Base-by-base conservation (phyloP, 2,113 vertebrate species). In the Lipophrys pholis region DNA sequence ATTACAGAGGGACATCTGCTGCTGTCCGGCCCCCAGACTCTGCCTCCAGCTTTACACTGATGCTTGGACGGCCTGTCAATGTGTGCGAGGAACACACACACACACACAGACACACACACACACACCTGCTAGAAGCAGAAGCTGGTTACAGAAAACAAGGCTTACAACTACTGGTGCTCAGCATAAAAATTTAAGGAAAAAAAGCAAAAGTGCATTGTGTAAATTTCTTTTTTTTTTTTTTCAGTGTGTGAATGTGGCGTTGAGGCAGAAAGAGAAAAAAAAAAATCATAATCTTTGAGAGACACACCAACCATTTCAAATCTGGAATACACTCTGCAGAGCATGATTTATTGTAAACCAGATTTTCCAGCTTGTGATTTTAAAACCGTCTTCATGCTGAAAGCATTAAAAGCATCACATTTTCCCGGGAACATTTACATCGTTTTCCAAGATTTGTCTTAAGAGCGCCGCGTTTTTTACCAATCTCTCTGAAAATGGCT, bases 1-100 rank as follows among this genome's bases (percentile, higher is more conserved):
- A 90, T 90, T 90, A 91, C 81, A 88, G 77, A 88, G 49, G 87
- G 93, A 94, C 93, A 94, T 94, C 93, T 94, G 93, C 91, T 91
- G 85, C 82, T 50, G 84, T 84, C 83, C 89, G 35, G 74, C 71
- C 84, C 49, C 71, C 70, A 66, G 76, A 78, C 71, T 74, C 86
- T 84, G 11, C 87, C 86, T 75, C 81, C 42, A 59, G 81, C 87
- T 87, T 85, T 88, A 81, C 81, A 73, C 82, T 53, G 83, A 78
- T 38, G 82, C 89, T 93, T 91, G 90, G 90, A 93, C 85, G 87
- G 66, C 61, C 74, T 79, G 85, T 91, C 83, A 84, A 3, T 58
- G 81, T 77, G 81, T 60, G 69, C 14, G 66, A 62, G 77, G 57
- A 52, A 48, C 64, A 74, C 54, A 58, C 58, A 57, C 16, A 58